Evolutionary conservation across 2,113 vertebrate genomes (phyloP).

Genomic region (Cinclus mexicanus): DNA sequence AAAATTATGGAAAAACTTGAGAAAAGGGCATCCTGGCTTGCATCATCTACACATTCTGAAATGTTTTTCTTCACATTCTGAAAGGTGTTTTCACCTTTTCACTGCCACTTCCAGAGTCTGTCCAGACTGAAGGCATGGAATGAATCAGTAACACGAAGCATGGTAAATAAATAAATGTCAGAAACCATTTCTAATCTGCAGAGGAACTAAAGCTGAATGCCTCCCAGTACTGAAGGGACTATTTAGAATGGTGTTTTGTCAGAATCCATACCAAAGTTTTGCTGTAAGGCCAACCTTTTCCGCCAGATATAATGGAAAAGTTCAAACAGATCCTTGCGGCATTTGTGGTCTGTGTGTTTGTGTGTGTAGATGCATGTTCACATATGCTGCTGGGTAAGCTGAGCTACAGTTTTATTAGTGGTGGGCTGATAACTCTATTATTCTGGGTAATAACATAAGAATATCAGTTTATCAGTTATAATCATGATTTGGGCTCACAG

Average conservation of each 20-base stretch:
- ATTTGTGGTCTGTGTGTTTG: neutral
- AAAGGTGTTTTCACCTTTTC: neutral
- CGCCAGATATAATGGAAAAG: neutral
- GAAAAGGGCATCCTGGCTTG: neutral
- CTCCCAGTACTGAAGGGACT: neutral
- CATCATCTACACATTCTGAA: accelerated
- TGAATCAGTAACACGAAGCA: neutral
- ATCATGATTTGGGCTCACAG: neutral
- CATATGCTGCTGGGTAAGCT: accelerated
- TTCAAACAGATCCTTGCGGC: neutral
- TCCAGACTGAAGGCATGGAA: neutral
- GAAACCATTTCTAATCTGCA: neutral
- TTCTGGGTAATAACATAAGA: neutral
- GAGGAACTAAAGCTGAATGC: neutral
- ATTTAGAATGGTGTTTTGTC: neutral
- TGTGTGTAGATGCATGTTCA: neutral
- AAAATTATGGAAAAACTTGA: neutral
- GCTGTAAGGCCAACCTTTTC: neutral
- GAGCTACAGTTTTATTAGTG: neutral
- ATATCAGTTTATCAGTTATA: neutral
- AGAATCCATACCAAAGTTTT: neutral
- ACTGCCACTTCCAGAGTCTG: neutral
- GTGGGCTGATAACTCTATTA: neutral
- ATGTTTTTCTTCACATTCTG: neutral
- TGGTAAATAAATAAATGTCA: neutral